Base-by-base conservation (phyloP, 2,888 invertebrate species). In the Fragum fragum region DNA sequence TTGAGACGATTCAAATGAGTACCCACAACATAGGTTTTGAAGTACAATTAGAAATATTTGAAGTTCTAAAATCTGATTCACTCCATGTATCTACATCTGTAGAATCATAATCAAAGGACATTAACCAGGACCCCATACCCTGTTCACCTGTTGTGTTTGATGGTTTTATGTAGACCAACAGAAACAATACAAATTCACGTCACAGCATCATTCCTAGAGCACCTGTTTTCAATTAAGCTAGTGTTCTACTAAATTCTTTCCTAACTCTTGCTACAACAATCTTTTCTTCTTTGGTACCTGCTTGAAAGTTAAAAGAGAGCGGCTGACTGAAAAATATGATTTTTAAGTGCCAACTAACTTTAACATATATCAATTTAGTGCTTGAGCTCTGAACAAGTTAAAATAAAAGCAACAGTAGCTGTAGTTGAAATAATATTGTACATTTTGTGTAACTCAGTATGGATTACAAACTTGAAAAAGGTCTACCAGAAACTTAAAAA, bases 161-260 rank as follows among this genome's bases (percentile, higher is more conserved):
- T 32, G 57, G 61, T 61, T 61, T 23, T 57, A 57, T 61, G 21
- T 29, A 11, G n/a, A 18, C 29, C 29, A 28, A 61, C 61, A 61
- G 29, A 61, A 61, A 66, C 66, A 66, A 66, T 66, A 66, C 66
- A n/a, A 14, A 66, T 42, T 66, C 29, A 32, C n/a, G 29, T 61
- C 66, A 32, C 66, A 66, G 66, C 36, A 21, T 36, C 66, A 66
- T 66, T 66, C 66, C 66, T 66, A 29, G 21, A 66, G 66, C 66
- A 66, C 66, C 66, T 66, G 66, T 42, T 66, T 36, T 66, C 66
- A 66, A 42, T 66, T 66, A 66, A 23, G 32, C 61, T 61, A 16
- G 11, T 61, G 61, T 61, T 32, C 29, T 28, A 61, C 29, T 32
- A 32, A 32, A 29, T 32, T n/a, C 32, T 61, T 29, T 1, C 16